Evolutionary conservation across 2,888 invertebrate species (phyloP), one percentile per base, ranked within the genome.

Genomic region (Rhagonycha fulva): DNA sequence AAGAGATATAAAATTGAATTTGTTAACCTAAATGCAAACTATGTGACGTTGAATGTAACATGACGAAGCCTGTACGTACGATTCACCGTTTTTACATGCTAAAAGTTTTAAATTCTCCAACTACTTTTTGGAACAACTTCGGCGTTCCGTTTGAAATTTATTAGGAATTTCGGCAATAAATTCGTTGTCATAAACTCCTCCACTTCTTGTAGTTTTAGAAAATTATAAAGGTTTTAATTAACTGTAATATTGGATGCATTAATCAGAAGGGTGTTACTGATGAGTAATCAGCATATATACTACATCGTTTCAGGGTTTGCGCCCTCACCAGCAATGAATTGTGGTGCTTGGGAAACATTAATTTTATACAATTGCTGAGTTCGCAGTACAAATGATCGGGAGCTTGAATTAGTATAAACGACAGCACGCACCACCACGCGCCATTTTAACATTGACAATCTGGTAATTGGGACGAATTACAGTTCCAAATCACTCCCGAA

Each of bases 181-280:
- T 84, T 82, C 83, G 80, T 74, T 78, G 77, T 76, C 23, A 70
- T 78, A 78, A 80, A 82, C 78, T 75, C 81, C 80, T 80, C 82
- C 81, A 78, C 78, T 78, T 80, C 80, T 81, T 82, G 83, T 82
- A 82, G 32, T 32, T 32, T 32, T 32, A 32, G 83, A 84, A 85
- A 86, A 86, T 86, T 86, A 85, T 86, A 85, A 86, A 84, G 84
- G 84, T 86, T 86, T 86, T 86, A 86, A 86, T 86, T 86, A 86
- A 86, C 86, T 84, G 83, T 81, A 81, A 83, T 83, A 86, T 86
- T 85, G 85, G 83, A 82, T 78, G 81, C 86, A 86, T 86, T 86
- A 86, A 86, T 86, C 86, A 86, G 81, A 81, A 79, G 85, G 85
- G 85, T 83, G 85, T 86, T 83, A 83, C 86, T 84, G 86, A 85